Conservation (phyloP, 2,113 vertebrate species). For the Chroicocephalus ridibundus region DNA sequence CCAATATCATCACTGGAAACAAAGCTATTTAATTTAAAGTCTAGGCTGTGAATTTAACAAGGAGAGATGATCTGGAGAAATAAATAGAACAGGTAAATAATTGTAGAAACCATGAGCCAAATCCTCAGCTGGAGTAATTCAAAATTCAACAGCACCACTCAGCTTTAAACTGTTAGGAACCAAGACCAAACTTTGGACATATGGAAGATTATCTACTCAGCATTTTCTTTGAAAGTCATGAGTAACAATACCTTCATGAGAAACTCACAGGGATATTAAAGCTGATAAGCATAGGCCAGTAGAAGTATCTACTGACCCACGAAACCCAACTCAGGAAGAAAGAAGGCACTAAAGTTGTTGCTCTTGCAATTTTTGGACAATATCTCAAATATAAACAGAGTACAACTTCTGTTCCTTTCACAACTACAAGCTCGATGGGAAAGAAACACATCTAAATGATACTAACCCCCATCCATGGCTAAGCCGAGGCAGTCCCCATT, state of each 20-base stretch:
- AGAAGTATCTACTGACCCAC: not conserved
- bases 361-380: not conserved
- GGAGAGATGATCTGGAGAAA: not conserved
- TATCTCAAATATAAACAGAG: not conserved
- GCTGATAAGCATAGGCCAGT: not conserved
- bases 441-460: not conserved
- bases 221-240: not conserved
- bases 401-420: not conserved
- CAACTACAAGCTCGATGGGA: not conserved
- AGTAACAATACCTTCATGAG: not conserved
- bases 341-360: not conserved
- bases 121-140: not conserved
- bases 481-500: not conserved
- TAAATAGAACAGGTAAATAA: not conserved
- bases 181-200: not conserved
- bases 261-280: not conserved
- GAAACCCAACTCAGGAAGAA: not conserved
- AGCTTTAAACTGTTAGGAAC: not conserved
- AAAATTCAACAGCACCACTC: not conserved
- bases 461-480: not conserved
- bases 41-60: not conserved
- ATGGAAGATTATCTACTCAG: not conserved
- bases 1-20: slow-evolving; percentile 15
- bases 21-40: slow-evolving; percentile 37
- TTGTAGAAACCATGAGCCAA: not conserved